Percentiles rank a stretch among this genome's conserved stretches.
Conservation (phyloP, 2,113 vertebrate species). For the Phylloscopus trochilus region DNA sequence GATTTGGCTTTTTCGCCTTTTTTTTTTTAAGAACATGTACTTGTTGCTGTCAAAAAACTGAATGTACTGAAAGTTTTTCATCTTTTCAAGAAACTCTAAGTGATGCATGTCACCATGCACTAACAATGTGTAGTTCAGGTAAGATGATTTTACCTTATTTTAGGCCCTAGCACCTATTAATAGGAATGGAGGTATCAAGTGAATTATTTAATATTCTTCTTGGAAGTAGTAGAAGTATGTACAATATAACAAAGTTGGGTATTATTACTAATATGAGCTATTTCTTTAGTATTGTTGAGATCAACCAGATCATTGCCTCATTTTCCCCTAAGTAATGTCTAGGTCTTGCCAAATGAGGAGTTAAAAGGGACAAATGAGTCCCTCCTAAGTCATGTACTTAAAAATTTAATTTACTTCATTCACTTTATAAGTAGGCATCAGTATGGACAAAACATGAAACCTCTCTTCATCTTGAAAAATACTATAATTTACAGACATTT, state of each 20-base stretch:
- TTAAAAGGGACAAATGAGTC: background rate
- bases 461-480: background rate
- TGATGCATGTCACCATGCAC: rapidly evolving
- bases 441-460: background rate
- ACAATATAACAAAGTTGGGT: background rate
- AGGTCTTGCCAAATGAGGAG: background rate
- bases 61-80: background rate
- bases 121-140: background rate
- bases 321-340: background rate
- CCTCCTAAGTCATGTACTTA: background rate
- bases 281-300: background rate
- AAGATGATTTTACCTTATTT: background rate
- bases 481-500: background rate
- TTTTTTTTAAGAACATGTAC: background rate
- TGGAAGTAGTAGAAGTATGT: background rate
- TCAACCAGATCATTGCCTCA: background rate
- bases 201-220: background rate
- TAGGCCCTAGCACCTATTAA: background rate
- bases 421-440: background rate
- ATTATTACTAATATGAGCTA: background rate
- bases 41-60: background rate
- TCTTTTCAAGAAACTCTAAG: background rate
- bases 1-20: rapidly evolving
- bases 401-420: background rate
- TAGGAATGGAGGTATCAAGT: background rate